These are phyloP conservation scores for Zaprionus camerounensis DNA, from an alignment of 1,140 invertebrate species.

Conservation along the genomic window DNA sequence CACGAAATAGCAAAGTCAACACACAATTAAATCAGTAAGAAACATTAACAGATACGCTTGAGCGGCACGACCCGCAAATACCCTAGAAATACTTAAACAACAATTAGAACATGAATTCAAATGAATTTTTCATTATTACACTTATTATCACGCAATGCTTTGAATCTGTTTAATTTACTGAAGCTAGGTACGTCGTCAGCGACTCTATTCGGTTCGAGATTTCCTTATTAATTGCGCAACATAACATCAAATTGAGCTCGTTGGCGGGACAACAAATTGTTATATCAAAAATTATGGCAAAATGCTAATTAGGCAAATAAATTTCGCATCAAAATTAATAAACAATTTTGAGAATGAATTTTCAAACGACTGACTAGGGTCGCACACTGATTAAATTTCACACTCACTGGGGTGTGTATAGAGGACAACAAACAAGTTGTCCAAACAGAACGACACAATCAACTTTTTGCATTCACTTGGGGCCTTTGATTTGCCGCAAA, in stretches of 20 bases:
- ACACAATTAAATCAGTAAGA: slow-evolving; percentile 72
- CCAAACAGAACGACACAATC: slow-evolving; percentile 49
- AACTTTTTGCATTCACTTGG: slow-evolving; percentile 58
- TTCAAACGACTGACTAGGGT: slow-evolving; percentile 37
- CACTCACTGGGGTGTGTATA: slow-evolving; percentile 51
- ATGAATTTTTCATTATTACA: too few species aligned
- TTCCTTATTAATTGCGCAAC: slow-evolving; percentile 22
- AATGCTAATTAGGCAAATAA: slow-evolving; percentile 78
- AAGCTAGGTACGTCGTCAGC: slow-evolving; percentile 12
- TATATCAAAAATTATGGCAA: slow-evolving; percentile 76
- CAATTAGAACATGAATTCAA: too few species aligned
- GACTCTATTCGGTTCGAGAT: slow-evolving; percentile 13
- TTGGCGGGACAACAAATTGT: slow-evolving; percentile 56
- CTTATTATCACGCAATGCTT: neutral
- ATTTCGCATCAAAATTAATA: slow-evolving; percentile 77
- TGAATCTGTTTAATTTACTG: neutral
- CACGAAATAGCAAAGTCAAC: slow-evolving; percentile 77
- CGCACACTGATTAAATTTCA: slow-evolving; percentile 82
- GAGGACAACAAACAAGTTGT: slow-evolving; percentile 32
- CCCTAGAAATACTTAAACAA: slow-evolving; percentile 22
- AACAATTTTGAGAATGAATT: slow-evolving; percentile 64
- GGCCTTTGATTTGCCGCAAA: slow-evolving; percentile 65
- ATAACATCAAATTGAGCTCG: neutral
- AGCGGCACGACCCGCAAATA: slow-evolving; percentile 15
- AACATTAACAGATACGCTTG: neutral